A percentile compares a stretch with the other conserved stretches of the same genome.
Evolutionary conservation across 1,140 invertebrate species (phyloP).

Genomic region (Bombus breviceps): DNA sequence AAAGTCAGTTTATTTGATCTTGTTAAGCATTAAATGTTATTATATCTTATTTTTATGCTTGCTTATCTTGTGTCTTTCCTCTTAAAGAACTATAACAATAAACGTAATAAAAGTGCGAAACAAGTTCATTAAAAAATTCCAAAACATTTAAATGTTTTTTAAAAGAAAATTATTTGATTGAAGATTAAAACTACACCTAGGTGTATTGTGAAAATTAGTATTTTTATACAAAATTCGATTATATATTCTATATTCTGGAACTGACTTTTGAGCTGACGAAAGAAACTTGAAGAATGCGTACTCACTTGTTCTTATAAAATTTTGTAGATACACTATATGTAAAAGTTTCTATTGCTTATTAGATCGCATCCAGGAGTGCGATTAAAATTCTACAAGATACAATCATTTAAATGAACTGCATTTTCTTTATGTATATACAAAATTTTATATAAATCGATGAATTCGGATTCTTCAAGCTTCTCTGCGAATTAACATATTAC

Average conservation of each 20-base stretch:
- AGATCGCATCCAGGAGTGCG: neutral
- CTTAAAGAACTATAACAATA: neutral
- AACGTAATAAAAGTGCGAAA: slow-evolving; percentile 11
- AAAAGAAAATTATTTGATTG: neutral
- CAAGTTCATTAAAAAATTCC: neutral
- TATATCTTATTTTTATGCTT: neutral
- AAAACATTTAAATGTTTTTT: neutral
- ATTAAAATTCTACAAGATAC: neutral
- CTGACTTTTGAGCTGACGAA: neutral
- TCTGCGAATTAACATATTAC: slow-evolving; percentile 2
- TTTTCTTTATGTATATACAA: neutral
- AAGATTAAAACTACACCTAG: neutral
- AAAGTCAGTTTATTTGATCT: slow-evolving; percentile 14
- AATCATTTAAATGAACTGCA: neutral
- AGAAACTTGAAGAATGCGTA: neutral
- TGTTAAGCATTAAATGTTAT: neutral
- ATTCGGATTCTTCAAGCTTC: neutral
- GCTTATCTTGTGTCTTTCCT: neutral
- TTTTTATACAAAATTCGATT: slow-evolving; percentile 42
- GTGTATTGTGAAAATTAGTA: slow-evolving; percentile 33
- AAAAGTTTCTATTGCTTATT: neutral
- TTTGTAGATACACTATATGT: neutral
- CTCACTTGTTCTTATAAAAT: neutral
- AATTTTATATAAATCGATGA: neutral
- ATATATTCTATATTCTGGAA: slow-evolving; percentile 24